Conservation (phyloP, 2,113 vertebrate species). For the Lepisosteus oculatus region DNA sequence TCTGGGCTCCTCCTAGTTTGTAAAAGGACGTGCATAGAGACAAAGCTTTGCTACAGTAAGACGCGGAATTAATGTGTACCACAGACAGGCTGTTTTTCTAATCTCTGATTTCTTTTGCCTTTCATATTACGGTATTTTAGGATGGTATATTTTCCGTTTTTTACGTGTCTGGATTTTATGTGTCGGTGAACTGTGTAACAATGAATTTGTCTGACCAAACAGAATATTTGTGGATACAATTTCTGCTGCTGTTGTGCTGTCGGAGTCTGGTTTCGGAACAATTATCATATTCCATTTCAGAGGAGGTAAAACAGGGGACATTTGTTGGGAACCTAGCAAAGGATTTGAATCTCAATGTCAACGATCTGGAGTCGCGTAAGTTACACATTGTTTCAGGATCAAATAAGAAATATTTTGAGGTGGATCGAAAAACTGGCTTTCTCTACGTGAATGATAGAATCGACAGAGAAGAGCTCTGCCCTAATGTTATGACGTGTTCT, state of each 20-base stretch:
- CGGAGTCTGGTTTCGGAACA: conserved; percentile 45
- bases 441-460: conserved; percentile 56
- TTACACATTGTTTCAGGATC: conserved; percentile 50
- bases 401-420: conserved; percentile 50
- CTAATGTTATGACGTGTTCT: conserved; percentile 45
- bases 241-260: conserved; percentile 36
- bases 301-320: conserved; percentile 60
- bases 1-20: conserved; percentile 34
- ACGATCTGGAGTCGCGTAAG: conserved; percentile 43
- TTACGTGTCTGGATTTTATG: too few species aligned
- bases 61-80: not conserved
- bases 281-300: conserved; percentile 57
- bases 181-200: not conserved
- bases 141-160: not conserved
- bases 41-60: conserved; percentile 8
- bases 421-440: conserved; percentile 52
- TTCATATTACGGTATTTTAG: not conserved
- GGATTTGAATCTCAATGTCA: conserved; percentile 56
- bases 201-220: not conserved
- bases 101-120: not conserved
- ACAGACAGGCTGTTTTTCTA: conserved; percentile 8
- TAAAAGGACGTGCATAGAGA: conserved; percentile 6
- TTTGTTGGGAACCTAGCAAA: conserved; percentile 64
- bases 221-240: not conserved
- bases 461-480: conserved; percentile 63